A percentile compares a stretch with the other conserved stretches of the same genome.
Conservation (phyloP, 37 sponge, comb jelly and placozoan species). For the Diacarnus erythraeanus region DNA sequence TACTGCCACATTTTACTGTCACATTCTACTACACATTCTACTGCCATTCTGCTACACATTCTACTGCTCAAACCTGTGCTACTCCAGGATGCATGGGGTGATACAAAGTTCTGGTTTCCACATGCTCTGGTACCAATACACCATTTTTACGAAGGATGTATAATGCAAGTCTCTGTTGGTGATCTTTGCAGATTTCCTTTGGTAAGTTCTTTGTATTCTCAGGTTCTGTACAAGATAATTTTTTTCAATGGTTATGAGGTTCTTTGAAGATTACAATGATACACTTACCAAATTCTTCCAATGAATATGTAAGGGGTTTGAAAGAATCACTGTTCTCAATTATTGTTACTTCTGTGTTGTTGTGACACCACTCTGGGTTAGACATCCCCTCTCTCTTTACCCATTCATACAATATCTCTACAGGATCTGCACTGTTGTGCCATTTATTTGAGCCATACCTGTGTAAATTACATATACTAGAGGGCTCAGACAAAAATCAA, state of each 20-base stretch:
- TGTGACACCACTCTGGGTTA: constrained; percentile 39
- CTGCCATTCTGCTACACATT: too few species aligned
- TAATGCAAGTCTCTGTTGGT: constrained; percentile 91
- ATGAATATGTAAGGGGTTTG: too few species aligned
- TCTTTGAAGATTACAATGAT: background rate
- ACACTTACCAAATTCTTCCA: constrained; percentile 63
- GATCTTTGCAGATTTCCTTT: background rate
- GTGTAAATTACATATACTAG: too few species aligned
- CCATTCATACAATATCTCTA: constrained; percentile 47
- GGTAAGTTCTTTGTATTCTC: background rate
- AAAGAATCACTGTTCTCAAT: constrained; percentile 33
- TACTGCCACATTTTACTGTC: too few species aligned
- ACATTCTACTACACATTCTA: too few species aligned
- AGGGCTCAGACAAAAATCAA: too few species aligned
- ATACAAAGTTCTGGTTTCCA: constrained; percentile 90
- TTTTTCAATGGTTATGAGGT: too few species aligned
- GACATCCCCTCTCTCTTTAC: constrained; percentile 43
- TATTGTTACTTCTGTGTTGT: constrained; percentile 11
- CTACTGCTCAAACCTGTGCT: background rate
- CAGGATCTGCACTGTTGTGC: constrained; percentile 21
- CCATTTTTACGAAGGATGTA: constrained; percentile 66
- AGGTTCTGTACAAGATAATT: background rate
- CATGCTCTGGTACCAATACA: constrained; percentile 92
- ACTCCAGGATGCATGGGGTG: constrained; percentile 84
- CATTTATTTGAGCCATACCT: constrained; percentile 41